Percentiles rank a stretch among this genome's conserved stretches.
phyloP scores from a whole-genome alignment of 2,113 vertebrate species.

The Sylvilagus bachmani region DNA sequence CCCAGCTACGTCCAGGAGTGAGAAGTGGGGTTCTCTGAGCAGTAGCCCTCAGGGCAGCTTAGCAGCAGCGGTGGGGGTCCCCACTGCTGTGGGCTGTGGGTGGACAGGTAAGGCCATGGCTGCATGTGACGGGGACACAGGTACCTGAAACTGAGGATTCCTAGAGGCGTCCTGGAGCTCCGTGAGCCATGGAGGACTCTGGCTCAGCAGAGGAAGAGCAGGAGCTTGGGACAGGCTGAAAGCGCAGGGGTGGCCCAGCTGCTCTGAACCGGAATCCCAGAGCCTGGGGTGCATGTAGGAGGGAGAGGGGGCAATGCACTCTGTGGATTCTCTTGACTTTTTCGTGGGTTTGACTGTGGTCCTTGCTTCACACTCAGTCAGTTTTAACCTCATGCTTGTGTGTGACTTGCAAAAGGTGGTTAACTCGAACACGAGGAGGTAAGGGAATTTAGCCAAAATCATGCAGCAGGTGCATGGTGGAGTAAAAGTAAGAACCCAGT shows the following conservation, averaged over 20 bases:
- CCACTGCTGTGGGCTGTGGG: neutral
- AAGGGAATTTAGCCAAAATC: constrained; percentile 59
- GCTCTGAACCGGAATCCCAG: neutral
- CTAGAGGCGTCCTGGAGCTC: rapidly evolving
- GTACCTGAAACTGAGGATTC: neutral
- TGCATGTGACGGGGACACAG: neutral
- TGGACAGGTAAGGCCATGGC: neutral
- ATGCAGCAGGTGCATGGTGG: neutral
- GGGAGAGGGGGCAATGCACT: neutral
- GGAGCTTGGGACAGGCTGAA: neutral
- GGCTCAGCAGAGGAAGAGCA: neutral
- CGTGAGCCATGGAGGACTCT: neutral
- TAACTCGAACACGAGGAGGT: neutral
- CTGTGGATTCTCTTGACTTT: neutral
- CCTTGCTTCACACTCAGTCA: neutral
- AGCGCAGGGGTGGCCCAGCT: rapidly evolving
- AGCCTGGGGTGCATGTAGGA: neutral
- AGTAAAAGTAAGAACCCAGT: neutral
- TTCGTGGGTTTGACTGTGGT: neutral
- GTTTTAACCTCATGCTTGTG: neutral
- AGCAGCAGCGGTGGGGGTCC: neutral
- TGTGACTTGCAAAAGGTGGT: neutral
- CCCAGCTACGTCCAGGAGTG: neutral
- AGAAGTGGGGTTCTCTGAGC: neutral
- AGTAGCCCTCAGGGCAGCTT: neutral